Evolutionary conservation across 1,140 invertebrate species (phyloP), one percentile per base, ranked within the genome.

Genomic region (Centruroides sculpturatus): DNA sequence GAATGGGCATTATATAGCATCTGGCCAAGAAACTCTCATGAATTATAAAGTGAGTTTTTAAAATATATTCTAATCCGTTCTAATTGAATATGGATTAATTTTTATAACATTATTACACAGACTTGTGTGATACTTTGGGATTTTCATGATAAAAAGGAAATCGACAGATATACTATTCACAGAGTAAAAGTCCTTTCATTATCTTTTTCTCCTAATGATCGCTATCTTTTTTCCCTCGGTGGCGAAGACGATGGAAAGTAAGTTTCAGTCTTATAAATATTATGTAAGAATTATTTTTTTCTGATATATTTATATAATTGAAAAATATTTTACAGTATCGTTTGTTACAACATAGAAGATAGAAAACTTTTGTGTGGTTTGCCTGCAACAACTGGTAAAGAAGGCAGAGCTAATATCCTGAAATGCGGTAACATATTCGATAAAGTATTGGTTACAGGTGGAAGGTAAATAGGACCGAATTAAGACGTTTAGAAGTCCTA

Each of bases 111-210:
- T 59, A 12, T 56, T 72, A 23, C 66, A 56, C 63, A 86, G 79
- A 86, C 90, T 5, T 79, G 79, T 62, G 84, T 90, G 0, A 90
- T 92, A 65, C 71, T 96, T 13, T 96, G 91, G 90, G 82, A 92
- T 70, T 93, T 85, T 69, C 77, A 82, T 7, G 78, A 76, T 50
- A 80, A 78, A 61, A 75, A 72, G 47, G 71, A 82, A 53, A 72
- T 85, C 51, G 77, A 79, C 0, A 81, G 79, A 57, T 82, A 92
- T 72, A 83, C 86, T 71, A 75, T 89, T 10, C 92, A 96, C 72
- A 92, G 90, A 78, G 84, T 83, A 23, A 82, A 87, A 54, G 83
- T 94, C 0, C 85, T 92, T 75, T 81, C 85, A 9, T 75, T 94
- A 10, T 78, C 80, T 12, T 93, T 95, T 71, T 87, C 89, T 1